Conservation (phyloP, 2,888 invertebrate species). For the Protodeltote pygarga region DNA sequence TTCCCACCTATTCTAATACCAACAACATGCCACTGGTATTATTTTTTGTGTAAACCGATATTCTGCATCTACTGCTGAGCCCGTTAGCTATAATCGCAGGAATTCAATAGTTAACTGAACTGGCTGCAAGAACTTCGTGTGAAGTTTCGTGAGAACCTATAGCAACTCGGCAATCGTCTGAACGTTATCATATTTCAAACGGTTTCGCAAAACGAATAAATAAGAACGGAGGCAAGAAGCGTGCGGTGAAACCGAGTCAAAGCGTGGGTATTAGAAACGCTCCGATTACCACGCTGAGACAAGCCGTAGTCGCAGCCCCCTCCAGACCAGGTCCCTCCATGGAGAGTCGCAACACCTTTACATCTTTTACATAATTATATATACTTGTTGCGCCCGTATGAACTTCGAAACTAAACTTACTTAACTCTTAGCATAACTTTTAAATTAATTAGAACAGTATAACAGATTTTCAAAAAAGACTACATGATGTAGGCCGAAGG, state of each 20-base stretch:
- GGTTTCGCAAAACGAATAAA: constrained; percentile 86
- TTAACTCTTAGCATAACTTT: too few relatives aligned
- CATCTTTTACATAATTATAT: neutral
- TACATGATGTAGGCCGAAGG: too few relatives aligned
- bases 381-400: too few relatives aligned
- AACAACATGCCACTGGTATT: constrained; percentile 25
- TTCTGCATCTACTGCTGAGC: constrained; percentile 48
- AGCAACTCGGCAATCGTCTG: constrained; percentile 72
- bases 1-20: constrained; percentile 15
- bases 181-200: constrained; percentile 86
- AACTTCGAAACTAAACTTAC: neutral
- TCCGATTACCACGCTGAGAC: constrained; percentile 83
- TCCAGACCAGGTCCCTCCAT: constrained; percentile 30
- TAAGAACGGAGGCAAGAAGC: constrained; percentile 85
- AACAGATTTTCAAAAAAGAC: too few relatives aligned
- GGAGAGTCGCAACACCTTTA: neutral
- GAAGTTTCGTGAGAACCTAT: constrained; percentile 80
- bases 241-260: constrained; percentile 86
- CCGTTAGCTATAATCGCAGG: constrained; percentile 67
- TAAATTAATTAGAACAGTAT: too few relatives aligned
- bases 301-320: constrained; percentile 55
- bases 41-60: constrained; percentile 67
- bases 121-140: constrained; percentile 75
- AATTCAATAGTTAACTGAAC: constrained; percentile 80
- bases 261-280: constrained; percentile 87